Percentiles rank a stretch among this genome's conserved stretches.
phyloP scores from a whole-genome alignment of 2,888 invertebrate genomes.

The Leucania comma region DNA sequence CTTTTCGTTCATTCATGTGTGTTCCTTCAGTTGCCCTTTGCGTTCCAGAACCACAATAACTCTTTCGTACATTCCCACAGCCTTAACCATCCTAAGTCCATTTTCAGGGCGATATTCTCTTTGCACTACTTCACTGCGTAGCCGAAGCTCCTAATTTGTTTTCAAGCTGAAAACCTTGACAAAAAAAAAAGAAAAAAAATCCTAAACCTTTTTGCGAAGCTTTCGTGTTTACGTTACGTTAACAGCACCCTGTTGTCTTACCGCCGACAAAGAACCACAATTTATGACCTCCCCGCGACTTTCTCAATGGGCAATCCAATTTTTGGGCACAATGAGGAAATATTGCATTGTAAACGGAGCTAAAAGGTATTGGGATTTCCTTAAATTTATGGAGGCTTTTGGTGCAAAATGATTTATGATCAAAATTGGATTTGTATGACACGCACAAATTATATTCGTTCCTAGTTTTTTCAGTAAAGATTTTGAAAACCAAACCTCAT shows the following conservation, averaged over 20 bases:
- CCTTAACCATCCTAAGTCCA: no score
- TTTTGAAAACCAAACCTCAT: no score
- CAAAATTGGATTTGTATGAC: background rate
- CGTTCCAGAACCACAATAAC: no score
- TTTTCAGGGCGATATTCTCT: background rate
- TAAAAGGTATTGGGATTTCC: slow-evolving; percentile 39
- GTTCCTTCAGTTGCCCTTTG: no score
- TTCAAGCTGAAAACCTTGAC: slow-evolving; percentile 16
- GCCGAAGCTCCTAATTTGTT: slow-evolving; percentile 9
- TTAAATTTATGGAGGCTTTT: slow-evolving; percentile 25
- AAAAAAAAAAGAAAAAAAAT: slow-evolving; percentile 26
- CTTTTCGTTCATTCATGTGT: no score
- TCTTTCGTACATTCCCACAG: no score
- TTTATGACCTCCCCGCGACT: slow-evolving; percentile 53
- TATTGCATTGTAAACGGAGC: slow-evolving; percentile 48
- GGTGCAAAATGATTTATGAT: slow-evolving; percentile 5
- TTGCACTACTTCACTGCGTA: background rate
- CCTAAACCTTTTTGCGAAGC: slow-evolving; percentile 24
- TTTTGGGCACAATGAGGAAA: slow-evolving; percentile 56
- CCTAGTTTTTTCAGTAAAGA: no score
- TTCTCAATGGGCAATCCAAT: slow-evolving; percentile 52
- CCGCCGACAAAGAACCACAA: slow-evolving; percentile 53
- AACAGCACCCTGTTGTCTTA: slow-evolving; percentile 50
- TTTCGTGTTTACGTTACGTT: slow-evolving; percentile 44
- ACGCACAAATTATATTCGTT: no score